Evolutionary conservation across 2,888 invertebrate species (phyloP).

Genomic region (Lordiphosa andalusiaca): DNA sequence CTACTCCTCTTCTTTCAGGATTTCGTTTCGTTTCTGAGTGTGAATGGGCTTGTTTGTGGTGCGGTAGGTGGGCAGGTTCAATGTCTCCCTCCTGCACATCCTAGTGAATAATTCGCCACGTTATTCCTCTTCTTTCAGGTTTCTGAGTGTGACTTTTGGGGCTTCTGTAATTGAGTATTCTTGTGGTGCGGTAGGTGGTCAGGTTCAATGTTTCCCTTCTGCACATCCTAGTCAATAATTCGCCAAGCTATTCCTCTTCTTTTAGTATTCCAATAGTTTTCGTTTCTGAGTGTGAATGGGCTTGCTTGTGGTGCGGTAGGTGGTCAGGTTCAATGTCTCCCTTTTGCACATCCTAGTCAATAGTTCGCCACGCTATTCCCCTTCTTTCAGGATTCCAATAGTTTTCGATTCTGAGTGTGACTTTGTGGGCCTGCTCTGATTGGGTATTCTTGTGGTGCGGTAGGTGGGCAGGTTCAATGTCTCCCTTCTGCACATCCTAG

Average conservation of each 20-base stretch:
- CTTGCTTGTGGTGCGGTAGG: not conserved
- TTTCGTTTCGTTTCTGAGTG: too few species aligned
- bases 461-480: not conserved
- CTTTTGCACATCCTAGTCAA: not conserved
- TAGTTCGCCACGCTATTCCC: slow-evolving; percentile 17
- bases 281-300: too few species aligned
- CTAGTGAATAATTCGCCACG: slow-evolving; percentile 6
- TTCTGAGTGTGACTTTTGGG: too few species aligned
- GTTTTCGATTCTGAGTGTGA: too few species aligned
- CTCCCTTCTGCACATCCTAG: not conserved
- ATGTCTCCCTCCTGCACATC: not conserved
- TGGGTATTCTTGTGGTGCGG: not conserved
- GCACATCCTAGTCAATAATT: slow-evolving; percentile 2
- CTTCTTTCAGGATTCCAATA: too few species aligned
- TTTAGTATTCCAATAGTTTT: too few species aligned
- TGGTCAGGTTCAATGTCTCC: not conserved
- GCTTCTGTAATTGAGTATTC: too few species aligned
- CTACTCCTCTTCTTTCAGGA: too few species aligned
- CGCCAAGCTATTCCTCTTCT: slow-evolving; percentile 15
- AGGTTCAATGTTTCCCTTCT: not conserved
- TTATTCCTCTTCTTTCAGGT: slow-evolving; percentile 14
- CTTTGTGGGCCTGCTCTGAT: too few species aligned
- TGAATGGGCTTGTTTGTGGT: too few species aligned
- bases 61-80: not conserved
- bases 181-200: not conserved